Conservation (phyloP, 2,888 invertebrate genomes). For the Pollenia labialis region DNA sequence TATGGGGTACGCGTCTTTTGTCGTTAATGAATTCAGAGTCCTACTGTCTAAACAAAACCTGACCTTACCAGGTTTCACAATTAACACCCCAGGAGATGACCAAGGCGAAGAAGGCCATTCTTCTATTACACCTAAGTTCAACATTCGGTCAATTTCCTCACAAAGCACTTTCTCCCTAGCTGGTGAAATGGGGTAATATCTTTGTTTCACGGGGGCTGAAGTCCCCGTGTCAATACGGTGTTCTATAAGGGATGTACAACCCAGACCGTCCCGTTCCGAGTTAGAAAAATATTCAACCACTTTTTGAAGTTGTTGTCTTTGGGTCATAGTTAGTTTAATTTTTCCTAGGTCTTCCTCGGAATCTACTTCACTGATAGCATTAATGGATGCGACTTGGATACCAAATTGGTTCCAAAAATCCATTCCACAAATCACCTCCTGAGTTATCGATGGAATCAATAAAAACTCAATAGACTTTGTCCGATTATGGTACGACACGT, state of each 20-base stretch:
- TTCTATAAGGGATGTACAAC: constrained; percentile 19
- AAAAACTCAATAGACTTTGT: neutral
- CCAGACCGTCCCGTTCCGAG: constrained; percentile 1
- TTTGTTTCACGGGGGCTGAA: constrained; percentile 23
- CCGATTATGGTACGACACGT: neutral
- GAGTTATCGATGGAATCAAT: constrained; percentile 10
- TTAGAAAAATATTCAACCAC: constrained; percentile 1
- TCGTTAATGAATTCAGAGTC: constrained; percentile 8
- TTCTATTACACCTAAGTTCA: constrained; percentile 9
- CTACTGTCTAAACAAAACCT: constrained; percentile 22
- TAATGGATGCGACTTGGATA: neutral
- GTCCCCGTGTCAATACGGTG: constrained; percentile 22
- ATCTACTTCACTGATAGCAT: neutral
- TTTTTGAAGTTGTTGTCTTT: neutral
- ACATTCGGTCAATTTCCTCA: constrained; percentile 32
- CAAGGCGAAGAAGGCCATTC: neutral
- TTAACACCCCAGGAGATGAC: neutral
- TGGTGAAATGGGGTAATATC: constrained; percentile 11
- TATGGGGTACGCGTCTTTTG: neutral
- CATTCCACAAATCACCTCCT: constrained; percentile 12
- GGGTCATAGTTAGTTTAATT: neutral
- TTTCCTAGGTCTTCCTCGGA: neutral
- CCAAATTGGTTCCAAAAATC: no score
- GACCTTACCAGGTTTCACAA: neutral
- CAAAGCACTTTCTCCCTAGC: constrained; percentile 3